Conservation (phyloP, 2,888 invertebrate genomes). For the Andrena haemorrhoa region DNA sequence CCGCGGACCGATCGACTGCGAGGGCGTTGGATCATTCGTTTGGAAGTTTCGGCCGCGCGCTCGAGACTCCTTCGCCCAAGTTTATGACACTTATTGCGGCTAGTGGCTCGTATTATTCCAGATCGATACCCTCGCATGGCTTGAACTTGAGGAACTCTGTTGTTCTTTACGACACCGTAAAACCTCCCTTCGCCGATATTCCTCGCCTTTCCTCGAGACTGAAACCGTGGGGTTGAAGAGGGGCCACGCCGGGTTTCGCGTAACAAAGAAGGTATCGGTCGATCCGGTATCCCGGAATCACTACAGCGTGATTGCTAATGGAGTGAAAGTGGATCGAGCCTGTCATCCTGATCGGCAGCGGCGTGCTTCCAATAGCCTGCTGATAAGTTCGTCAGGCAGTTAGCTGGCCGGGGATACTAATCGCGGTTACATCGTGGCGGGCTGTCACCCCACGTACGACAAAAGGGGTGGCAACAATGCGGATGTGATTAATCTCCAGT, state of each 20-base stretch:
- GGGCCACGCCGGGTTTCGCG: not conserved
- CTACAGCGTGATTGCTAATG: conserved; percentile 22
- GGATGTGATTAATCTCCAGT: conserved; percentile 65
- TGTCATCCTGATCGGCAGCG: conserved; percentile 3
- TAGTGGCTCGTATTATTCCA: not conserved
- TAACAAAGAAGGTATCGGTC: not conserved
- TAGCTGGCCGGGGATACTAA: conserved; percentile 40
- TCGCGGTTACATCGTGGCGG: conserved; percentile 55
- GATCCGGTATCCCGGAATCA: not conserved
- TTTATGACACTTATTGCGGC: not conserved
- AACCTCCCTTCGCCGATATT: not conserved
- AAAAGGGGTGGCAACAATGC: conserved; percentile 59
- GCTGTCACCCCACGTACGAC: conserved; percentile 38
- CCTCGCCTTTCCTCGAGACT: not conserved
- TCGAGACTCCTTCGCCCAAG: not conserved
- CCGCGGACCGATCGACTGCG: conserved; percentile 9
- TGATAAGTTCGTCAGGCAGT: conserved; percentile 38
- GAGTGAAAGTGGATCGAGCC: conserved; percentile 5
- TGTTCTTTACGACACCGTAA: conserved; percentile 10
- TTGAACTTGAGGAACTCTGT: not conserved
- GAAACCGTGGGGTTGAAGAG: not conserved
- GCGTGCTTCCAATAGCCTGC: not conserved
- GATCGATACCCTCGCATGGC: not conserved
- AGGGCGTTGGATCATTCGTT: conserved; percentile 1
- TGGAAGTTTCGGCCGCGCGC: conserved; percentile 22